These are phyloP conservation scores for Danio aesculapii DNA, from an alignment of 2,797 vertebrate species.

Conservation along the genomic window DNA sequence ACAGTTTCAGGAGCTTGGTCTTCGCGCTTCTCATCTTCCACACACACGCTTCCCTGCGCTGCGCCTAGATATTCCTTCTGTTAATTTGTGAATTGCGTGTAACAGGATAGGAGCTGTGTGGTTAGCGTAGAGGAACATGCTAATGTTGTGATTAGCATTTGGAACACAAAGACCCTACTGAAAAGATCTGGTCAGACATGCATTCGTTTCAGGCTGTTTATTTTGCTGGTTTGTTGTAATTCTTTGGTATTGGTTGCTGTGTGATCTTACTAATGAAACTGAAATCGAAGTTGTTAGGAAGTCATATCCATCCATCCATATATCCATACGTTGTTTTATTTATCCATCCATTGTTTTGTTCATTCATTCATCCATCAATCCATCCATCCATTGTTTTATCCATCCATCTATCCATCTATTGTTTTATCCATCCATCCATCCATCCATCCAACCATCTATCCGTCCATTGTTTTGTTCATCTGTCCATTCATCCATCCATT, in stretches of 20 bases:
- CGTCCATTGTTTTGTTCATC: not conserved
- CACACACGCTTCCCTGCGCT: slow-evolving; percentile 16
- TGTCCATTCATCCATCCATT: not conserved
- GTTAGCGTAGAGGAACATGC: slow-evolving; percentile 4
- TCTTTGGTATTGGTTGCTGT: not conserved
- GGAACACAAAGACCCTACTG: not conserved
- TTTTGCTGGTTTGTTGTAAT: not conserved
- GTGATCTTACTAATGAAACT: not conserved
- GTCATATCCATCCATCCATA: no score
- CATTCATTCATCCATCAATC: not conserved
- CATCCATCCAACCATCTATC: no score
- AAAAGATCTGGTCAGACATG: not conserved
- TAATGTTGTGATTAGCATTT: slow-evolving; percentile 11
- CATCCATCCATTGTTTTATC: not conserved
- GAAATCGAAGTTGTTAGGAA: not conserved
- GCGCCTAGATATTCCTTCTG: slow-evolving; percentile 18
- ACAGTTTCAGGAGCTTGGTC: slow-evolving; percentile 79
- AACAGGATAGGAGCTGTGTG: slow-evolving; percentile 11
- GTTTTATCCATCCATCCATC: not conserved
- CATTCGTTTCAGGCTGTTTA: not conserved
- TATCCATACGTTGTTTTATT: not conserved
- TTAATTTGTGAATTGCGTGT: slow-evolving; percentile 34
- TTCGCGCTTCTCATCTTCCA: slow-evolving; percentile 77
- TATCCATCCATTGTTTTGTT: not conserved
- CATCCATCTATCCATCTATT: not conserved